These are phyloP conservation scores for Acipenser oxyrinchus DNA, from an alignment of 2,797 vertebrate species.

Conservation along the genomic window DNA sequence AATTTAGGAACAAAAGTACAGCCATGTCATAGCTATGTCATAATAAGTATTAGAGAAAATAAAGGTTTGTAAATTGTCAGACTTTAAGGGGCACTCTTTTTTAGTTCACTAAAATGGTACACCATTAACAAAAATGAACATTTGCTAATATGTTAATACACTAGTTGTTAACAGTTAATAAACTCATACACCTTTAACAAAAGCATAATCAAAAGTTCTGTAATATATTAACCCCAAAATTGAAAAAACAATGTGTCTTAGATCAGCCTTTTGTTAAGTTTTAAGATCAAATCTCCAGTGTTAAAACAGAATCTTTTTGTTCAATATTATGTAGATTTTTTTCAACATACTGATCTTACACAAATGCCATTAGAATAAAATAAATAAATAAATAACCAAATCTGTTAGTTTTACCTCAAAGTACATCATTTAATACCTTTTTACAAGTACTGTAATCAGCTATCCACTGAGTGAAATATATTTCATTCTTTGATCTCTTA, in stretches of 20 bases:
- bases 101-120: not conserved
- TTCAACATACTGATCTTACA: not conserved
- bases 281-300: not conserved
- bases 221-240: not conserved
- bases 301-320: not conserved
- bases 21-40: too few relatives aligned
- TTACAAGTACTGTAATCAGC: too few relatives aligned
- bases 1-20: too few relatives aligned
- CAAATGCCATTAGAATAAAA: not conserved
- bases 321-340: not conserved
- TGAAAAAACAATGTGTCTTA: not conserved
- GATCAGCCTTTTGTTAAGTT: not conserved
- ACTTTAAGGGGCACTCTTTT: not conserved
- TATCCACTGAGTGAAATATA: not conserved
- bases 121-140: too few relatives aligned
- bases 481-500: not conserved
- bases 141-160: not conserved
- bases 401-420: too few relatives aligned
- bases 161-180: not conserved
- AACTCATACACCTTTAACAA: not conserved
- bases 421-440: too few relatives aligned
- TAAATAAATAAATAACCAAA: too few relatives aligned
- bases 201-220: not conserved
- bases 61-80: not conserved
- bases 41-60: too few relatives aligned